Evolutionary conservation across 2,797 vertebrate species (phyloP).

Genomic region (Sebastiscus tertius): DNA sequence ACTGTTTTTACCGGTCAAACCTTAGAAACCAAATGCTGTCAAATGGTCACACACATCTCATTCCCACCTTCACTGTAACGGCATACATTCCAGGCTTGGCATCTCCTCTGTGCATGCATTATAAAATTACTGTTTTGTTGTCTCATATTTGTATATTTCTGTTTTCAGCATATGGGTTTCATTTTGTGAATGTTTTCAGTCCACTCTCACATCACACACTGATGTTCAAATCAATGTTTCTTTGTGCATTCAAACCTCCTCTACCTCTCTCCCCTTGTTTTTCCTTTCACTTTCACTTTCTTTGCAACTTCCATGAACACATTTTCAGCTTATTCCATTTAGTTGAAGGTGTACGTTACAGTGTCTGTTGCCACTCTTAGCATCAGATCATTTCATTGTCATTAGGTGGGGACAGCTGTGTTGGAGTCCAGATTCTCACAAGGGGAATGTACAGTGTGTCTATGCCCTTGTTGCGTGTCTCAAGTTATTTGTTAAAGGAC

Average conservation of each 20-base stretch:
- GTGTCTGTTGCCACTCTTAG: background rate
- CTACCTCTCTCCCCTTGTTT: constrained; percentile 47
- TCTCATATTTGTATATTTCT: background rate
- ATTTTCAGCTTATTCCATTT: background rate
- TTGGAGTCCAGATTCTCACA: constrained; percentile 1
- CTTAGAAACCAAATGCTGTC: constrained; percentile 29
- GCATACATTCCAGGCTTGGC: constrained; percentile 28
- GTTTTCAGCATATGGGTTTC: background rate
- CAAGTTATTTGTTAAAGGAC: constrained; percentile 46
- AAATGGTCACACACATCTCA: background rate
- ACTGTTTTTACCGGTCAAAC: constrained; percentile 28
- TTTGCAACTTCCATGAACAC: background rate
- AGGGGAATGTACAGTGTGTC: constrained; percentile 18
- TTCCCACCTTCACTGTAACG: background rate
- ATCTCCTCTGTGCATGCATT: background rate
- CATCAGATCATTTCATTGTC: background rate
- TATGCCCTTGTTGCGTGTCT: constrained; percentile 15
- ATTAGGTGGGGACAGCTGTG: background rate
- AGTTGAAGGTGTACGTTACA: background rate
- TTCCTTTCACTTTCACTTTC: background rate
- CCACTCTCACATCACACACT: background rate
- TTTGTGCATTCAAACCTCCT: constrained; percentile 31
- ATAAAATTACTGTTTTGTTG: background rate
- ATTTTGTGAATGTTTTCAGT: constrained; percentile 10
- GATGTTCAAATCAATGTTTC: background rate